Conservation (phyloP, 2,888 invertebrate species). For the Brenthis hecate region DNA sequence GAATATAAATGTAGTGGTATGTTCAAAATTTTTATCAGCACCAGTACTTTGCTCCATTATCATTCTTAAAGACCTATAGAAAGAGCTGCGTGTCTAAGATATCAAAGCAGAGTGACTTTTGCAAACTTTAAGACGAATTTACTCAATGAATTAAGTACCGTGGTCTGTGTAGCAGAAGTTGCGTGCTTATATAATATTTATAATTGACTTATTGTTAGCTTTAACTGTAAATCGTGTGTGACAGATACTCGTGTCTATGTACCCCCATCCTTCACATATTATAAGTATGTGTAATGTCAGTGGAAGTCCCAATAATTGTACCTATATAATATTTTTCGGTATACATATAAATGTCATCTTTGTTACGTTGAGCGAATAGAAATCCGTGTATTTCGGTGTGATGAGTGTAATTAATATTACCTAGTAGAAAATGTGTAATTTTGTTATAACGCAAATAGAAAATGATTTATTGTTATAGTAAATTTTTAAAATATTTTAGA, state of each 20-base stretch:
- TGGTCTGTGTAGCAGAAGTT: background rate
- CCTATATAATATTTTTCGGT: too few relatives aligned
- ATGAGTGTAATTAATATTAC: background rate
- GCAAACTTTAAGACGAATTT: background rate
- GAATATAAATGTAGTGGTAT: too few relatives aligned
- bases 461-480: background rate
- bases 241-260: background rate
- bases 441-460: conserved; percentile 7
- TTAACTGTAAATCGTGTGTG: conserved; percentile 1
- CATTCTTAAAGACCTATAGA: too few relatives aligned
- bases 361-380: too few relatives aligned
- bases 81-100: too few relatives aligned
- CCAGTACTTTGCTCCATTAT: too few relatives aligned
- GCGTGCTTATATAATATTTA: background rate
- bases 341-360: too few relatives aligned
- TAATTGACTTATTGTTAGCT: conserved; percentile 1
- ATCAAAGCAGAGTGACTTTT: too few relatives aligned
- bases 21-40: too few relatives aligned
- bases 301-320: background rate
- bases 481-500: conserved; percentile 6
- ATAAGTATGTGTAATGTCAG: background rate
- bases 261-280: background rate
- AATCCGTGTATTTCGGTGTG: background rate
- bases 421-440: conserved; percentile 1
- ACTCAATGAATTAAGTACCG: background rate